phyloP scores from a whole-genome alignment of 1,140 invertebrate genomes.

The Conus ventricosus region DNA sequence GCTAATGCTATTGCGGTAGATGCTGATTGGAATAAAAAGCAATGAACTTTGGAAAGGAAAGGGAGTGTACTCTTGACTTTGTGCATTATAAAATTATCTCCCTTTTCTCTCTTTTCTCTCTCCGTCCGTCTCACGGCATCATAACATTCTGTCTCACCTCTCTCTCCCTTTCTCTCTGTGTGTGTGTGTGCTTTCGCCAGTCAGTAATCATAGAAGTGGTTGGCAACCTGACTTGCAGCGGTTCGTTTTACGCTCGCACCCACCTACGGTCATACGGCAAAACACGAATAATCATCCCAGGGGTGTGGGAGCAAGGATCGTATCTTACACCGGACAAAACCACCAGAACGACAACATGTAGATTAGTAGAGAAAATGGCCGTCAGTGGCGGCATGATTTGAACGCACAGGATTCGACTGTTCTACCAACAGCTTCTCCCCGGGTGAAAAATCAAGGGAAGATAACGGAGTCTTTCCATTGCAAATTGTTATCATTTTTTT shows the following conservation, averaged over 20 bases:
- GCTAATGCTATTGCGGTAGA: background rate
- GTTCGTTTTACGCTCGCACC: background rate
- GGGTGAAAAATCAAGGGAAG: no score
- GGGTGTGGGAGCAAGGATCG: no score
- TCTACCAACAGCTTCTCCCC: no score
- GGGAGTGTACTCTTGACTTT: background rate
- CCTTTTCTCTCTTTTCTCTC: background rate
- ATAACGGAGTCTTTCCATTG: no score
- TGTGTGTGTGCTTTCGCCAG: background rate
- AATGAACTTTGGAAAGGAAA: background rate
- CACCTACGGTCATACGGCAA: background rate
- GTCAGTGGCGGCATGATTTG: no score
- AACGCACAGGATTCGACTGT: no score
- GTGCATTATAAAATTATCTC: background rate
- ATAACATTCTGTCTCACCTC: background rate
- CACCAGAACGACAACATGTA: no score
- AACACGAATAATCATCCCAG: no score
- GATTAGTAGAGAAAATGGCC: no score
- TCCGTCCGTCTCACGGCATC: background rate
- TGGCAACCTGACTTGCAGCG: background rate
- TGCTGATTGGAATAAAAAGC: background rate
- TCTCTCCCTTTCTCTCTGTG: constrained; percentile 10
- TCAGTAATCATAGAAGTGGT: no score
- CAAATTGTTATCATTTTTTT: no score
- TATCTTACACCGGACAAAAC: no score